Evolutionary conservation across 2,113 vertebrate genomes (phyloP).

Genomic region (Oceanodroma tethys): DNA sequence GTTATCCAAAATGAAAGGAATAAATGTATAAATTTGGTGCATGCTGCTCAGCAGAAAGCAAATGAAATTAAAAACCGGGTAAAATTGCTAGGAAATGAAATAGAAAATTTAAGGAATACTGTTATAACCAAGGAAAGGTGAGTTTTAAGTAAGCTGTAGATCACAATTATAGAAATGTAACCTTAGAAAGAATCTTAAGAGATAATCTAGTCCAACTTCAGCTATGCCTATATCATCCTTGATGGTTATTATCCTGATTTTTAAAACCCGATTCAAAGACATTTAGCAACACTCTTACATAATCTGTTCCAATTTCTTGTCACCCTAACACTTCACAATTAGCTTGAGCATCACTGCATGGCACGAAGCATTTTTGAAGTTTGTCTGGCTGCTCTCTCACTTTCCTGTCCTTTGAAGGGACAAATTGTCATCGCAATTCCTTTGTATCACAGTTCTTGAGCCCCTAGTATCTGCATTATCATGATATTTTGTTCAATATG

Average conservation of each 20-base stretch:
- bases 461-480: neutral
- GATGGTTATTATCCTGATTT: neutral
- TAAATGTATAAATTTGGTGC: constrained; percentile 82
- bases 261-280: neutral
- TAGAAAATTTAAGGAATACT: constrained; percentile 79
- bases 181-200: neutral
- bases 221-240: neutral
- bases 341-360: neutral
- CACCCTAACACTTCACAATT: neutral
- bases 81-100: constrained; percentile 80
- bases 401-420: neutral
- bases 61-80: constrained; percentile 76
- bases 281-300: neutral
- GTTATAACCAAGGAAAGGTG: constrained; percentile 82
- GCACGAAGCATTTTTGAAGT: neutral
- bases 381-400: neutral
- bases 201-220: neutral
- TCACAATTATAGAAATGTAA: neutral
- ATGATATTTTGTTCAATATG: neutral
- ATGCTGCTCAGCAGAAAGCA: constrained; percentile 75
- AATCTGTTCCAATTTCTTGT: neutral
- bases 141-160: neutral
- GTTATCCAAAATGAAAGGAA: constrained; percentile 80
- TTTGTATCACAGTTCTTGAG: neutral
- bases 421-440: neutral